Base-by-base conservation (phyloP, 2,797 vertebrate species). In the Amphiprion clarkii region DNA sequence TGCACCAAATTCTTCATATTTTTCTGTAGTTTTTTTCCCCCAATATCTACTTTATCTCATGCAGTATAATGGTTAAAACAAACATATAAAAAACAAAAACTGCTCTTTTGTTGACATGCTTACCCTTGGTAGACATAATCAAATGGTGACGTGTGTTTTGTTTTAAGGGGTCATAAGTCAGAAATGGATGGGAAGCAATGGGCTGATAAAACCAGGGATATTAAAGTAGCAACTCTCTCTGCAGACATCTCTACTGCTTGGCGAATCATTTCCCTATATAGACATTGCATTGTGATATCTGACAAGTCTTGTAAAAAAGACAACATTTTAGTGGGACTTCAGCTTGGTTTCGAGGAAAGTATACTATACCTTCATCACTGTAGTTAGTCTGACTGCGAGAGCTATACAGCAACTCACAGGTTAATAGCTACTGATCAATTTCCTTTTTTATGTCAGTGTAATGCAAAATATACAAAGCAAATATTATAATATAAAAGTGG, bases 351-450 rank as follows among this genome's bases (percentile, higher is more conserved):
- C 19, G 44, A 46, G 16, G 44, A 19, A 8, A 2, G 5, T 46
- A 17, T 46, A 6, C 17, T 46, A 1, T 46, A 19, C 7, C 7
- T 17, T 4, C 44, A 17, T 46, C 17, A 6, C 44, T 46, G 19
- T 13, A 44, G 6, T 33, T 33, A 6, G 27, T 27, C 27, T 3
- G 27, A 27, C 27, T 17, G 25, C 5, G 29, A 55, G 6, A 29
- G 14, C 6, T 9, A 55, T 1, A 11, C 40, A 17, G 21, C 53
- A 2, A 17, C 27, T 33, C 17, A 40, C 39, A 19, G 42, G 12
- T 36, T 48, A 48, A 46, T 0, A 56, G 53, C 0, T 12, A 56
- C 44, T 56, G 39, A 67, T 44, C 53, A 33, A 3, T 31, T 31
- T 55, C 10, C 29, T 33, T 62, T 65, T 25, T 53, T 0, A 14